Conservation (phyloP, 2,888 invertebrate species). For the Hylaea fasciaria region DNA sequence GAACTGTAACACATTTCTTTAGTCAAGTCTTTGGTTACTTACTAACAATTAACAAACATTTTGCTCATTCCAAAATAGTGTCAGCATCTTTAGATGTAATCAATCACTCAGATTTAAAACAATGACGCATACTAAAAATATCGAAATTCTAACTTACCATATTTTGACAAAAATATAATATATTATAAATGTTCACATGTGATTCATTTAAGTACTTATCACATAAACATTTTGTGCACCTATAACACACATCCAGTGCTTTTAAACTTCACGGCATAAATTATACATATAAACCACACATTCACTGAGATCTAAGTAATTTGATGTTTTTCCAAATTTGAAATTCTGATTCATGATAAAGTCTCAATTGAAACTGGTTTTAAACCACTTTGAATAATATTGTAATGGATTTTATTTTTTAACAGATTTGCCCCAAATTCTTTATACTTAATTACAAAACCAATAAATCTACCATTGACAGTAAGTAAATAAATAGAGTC, state of each 20-base stretch:
- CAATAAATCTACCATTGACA: too few species aligned
- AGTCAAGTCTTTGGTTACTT: conserved; percentile 28
- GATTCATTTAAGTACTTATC: background rate
- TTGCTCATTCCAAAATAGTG: conserved; percentile 37
- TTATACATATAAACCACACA: background rate
- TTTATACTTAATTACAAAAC: too few species aligned
- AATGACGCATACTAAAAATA: conserved; percentile 17
- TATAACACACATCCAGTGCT: conserved; percentile 1
- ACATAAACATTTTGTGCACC: conserved; percentile 4
- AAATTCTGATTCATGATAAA: too few species aligned
- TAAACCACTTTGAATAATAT: too few species aligned
- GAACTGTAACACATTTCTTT: conserved; percentile 37
- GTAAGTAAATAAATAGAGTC: too few species aligned
- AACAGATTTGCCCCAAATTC: too few species aligned
- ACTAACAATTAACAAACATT: conserved; percentile 32
- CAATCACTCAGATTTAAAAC: conserved; percentile 1
- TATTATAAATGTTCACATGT: conserved; percentile 15
- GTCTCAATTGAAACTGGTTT: too few species aligned
- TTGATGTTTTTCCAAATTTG: background rate
- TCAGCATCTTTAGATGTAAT: conserved; percentile 13
- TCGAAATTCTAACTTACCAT: conserved; percentile 11
- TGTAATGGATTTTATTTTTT: too few species aligned
- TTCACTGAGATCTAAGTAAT: background rate
- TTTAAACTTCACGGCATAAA: background rate
- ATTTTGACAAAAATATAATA: conserved; percentile 9